phyloP scores from a whole-genome alignment of 2,113 vertebrate species.

The Conger conger region DNA sequence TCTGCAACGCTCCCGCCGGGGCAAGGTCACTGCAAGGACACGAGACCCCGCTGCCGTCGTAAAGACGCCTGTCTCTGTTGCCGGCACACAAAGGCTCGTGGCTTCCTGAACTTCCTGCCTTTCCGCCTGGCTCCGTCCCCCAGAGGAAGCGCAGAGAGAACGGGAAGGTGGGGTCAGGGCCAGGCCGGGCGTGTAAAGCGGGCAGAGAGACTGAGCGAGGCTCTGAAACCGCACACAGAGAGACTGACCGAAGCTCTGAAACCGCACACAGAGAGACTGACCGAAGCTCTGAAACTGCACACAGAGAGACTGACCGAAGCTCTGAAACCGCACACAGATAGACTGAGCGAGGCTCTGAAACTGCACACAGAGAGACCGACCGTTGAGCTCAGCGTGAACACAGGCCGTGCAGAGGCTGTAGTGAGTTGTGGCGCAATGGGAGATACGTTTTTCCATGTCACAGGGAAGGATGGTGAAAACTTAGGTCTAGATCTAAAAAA shows the following conservation, averaged over 20 bases:
- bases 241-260: too few species aligned
- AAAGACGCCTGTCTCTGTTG: conserved; percentile 46
- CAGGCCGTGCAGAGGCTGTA: background rate
- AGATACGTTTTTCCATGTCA: background rate
- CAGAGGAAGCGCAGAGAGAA: background rate
- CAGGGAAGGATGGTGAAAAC: background rate
- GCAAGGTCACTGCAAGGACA: conserved; percentile 20
- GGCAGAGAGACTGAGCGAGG: too few species aligned
- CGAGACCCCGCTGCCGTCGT: conserved; percentile 38
- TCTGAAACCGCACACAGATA: too few species aligned
- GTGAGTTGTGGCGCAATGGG: background rate
- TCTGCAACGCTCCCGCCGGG: conserved; percentile 46
- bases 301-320: too few species aligned
- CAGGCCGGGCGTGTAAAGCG: too few species aligned
- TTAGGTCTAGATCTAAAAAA: background rate
- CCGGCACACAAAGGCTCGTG: conserved; percentile 48
- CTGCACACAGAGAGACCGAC: too few species aligned
- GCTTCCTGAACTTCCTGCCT: conserved; percentile 45
- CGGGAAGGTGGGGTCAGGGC: background rate
- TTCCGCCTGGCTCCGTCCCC: conserved; percentile 31
- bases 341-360: too few species aligned
- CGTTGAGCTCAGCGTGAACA: background rate
- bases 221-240: too few species aligned
- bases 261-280: too few species aligned
- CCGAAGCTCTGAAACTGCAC: too few species aligned